These are phyloP conservation scores for Brachycybe producta DNA, from an alignment of 2,888 invertebrate species.

Conservation along the genomic window DNA sequence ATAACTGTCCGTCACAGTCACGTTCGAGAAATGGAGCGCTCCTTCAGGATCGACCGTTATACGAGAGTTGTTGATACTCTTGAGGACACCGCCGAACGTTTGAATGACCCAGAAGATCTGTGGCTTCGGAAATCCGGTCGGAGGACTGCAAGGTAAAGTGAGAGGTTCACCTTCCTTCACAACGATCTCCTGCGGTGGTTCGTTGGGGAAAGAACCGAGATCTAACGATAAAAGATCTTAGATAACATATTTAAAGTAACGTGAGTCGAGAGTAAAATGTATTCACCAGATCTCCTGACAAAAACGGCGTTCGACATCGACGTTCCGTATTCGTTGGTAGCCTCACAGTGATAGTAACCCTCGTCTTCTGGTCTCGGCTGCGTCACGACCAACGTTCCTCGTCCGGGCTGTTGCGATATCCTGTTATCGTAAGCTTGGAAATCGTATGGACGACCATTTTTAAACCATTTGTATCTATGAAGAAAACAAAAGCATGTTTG, in stretches of 20 bases:
- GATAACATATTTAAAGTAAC: neutral
- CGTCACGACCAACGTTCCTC: constrained; percentile 84
- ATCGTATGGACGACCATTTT: constrained; percentile 89
- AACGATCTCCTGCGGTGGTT: constrained; percentile 41
- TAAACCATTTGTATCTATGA: constrained; percentile 61
- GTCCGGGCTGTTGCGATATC: constrained; percentile 83
- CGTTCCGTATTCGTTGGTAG: constrained; percentile 81
- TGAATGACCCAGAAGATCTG: constrained; percentile 89
- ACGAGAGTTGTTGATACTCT: constrained; percentile 79
- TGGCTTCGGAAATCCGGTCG: constrained; percentile 92
- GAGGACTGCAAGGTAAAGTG: constrained; percentile 78
- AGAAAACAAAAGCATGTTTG: neutral
- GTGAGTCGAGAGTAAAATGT: neutral
- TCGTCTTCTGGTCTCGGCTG: constrained; percentile 75
- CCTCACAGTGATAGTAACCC: constrained; percentile 88
- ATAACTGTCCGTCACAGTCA: constrained; percentile 68
- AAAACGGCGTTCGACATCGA: constrained; percentile 93
- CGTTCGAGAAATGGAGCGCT: constrained; percentile 92
- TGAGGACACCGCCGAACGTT: constrained; percentile 59
- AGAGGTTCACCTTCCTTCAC: constrained; percentile 80
- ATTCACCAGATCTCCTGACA: constrained; percentile 59
- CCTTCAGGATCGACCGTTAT: constrained; percentile 95
- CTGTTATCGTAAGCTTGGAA: constrained; percentile 89
- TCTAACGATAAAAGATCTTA: constrained; percentile 19
- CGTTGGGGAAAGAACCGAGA: constrained; percentile 37